Base-by-base conservation (phyloP, 1,140 invertebrate genomes). In the Lordiphosa collinella region DNA sequence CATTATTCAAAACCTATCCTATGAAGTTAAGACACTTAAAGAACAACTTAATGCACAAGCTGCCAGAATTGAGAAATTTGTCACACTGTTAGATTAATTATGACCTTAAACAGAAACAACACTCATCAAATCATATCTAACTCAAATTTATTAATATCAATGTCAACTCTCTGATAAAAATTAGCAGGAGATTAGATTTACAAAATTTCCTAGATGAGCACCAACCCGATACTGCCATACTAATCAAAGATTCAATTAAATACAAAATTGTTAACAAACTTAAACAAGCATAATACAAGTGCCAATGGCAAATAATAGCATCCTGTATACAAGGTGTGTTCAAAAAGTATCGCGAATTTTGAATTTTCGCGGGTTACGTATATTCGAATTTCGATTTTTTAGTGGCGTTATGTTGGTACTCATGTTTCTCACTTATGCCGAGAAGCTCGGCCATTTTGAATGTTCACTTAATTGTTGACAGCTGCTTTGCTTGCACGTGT, bases 121-220 rank as follows among this genome's bases (percentile, higher is more conserved):
- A 37, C 35, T 2, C n/a, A 41, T 10, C 22, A 22, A 22, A 22
- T 5, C 22, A 22, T 22, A 43, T 43, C 16, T 18, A 43, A 43
- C 7, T 43, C 8, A 22, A 43, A 43, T 22, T 43, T 16, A 43
- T 43, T 43, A 16, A 16, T 22, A 43, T 43, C 14, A 43, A 43
- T n/a, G 40, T 43, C 3, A 25, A 43, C 16, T 43, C 14, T 9
- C 16, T 25, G 4, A 16, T 41, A 13, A 22, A 9, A 16, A 22
- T 7, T 22, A 16, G 10, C 13, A 41, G 16, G 16, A 22, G 40
- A 41, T 2, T 41, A 9, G 40, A 41, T 13, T 13, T 41, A 4
- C 13, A 41, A 16, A 7, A 41, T 10, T 41, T 41, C n/a, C 11
- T 41, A 16, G 16, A 16, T 9, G 14, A 41, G 13, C 13, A 41